Evolutionary conservation across 2,888 invertebrate genomes (phyloP), one percentile per base, ranked within the genome.

Genomic region (Pharmacophagus antenor): DNA sequence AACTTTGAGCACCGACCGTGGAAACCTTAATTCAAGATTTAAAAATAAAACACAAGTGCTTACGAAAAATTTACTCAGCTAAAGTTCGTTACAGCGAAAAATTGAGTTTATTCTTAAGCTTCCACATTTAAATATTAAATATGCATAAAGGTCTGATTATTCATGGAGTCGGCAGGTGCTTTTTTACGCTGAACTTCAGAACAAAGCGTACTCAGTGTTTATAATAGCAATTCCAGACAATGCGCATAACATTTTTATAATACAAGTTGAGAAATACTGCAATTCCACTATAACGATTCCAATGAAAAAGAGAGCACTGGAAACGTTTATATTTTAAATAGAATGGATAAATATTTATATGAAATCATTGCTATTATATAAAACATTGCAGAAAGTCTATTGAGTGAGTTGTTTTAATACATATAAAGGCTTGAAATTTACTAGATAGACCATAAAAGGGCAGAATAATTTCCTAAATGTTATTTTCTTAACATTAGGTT

Each of bases 171-270:
- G 44, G 54, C 25, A 31, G 44, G 46, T 31, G 54, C 46, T 31
- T 47, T 54, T 55, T 55, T 47, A 46, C 20, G 5, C 21, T 7
- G 44, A 25, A 12, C 44, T 55, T 15, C 21, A 27, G 46, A 55
- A 55, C 54, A 55, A 55, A 46, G 46, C 21, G 31, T 31, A 46
- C 21, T 47, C 47, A 44, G 20, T 21, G 46, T 27, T 55, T 21
- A 31, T 47, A 55, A 55, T 46, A 20, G 31, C 55, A 47, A 31
- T 46, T 25, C 21, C n/a, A n/a, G 21, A 55, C 55, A 55, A 55
- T 47, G 22, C 46, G 27, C 46, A 46, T 47, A 46, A 55, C 21
- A n/a, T 55, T 47, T 54, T 55, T 47, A 18, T 44, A 55, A 31
- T 10, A 25, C 31, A n/a, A 55, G 27, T 55, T 47, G 46, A 31